Conservation (phyloP, 2,113 vertebrate genomes). For the Cyanoderma ruficeps region DNA sequence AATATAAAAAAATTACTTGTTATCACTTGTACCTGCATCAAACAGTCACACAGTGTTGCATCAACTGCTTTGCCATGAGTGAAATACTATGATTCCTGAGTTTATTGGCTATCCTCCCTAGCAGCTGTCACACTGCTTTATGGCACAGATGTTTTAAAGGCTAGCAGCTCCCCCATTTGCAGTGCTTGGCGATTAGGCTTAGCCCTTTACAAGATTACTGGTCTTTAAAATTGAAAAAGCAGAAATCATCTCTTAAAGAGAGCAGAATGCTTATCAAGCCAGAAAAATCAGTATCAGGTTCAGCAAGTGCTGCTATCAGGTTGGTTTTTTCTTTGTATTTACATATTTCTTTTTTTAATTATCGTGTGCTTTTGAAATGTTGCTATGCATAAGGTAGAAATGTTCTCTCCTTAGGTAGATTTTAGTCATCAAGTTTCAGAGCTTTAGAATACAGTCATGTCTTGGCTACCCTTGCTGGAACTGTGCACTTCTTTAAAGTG, state of each 20-base stretch:
- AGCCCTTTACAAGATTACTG: background rate
- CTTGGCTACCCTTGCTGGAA: background rate
- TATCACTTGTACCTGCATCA: background rate
- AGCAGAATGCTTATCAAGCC: background rate
- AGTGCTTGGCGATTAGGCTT: background rate
- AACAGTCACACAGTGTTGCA: background rate
- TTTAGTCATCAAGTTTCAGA: background rate
- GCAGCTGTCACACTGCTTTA: background rate
- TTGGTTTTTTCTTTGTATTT: background rate
- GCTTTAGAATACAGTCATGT: background rate
- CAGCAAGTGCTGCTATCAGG: background rate
- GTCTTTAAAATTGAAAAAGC: slow-evolving; percentile 2
- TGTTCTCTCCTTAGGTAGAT: background rate
- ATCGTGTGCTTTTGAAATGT: background rate
- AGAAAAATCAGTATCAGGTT: background rate
- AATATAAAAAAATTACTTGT: background rate
- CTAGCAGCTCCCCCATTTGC: background rate
- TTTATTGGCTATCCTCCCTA: background rate
- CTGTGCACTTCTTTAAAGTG: background rate
- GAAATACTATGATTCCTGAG: background rate
- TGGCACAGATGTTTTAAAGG: background rate
- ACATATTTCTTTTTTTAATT: background rate
- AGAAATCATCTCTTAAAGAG: background rate
- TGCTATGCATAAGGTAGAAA: background rate
- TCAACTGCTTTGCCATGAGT: background rate